A percentile compares a stretch with the other conserved stretches of the same genome.
Evolutionary conservation across 2,888 invertebrate genomes (phyloP).

Genomic region (Cynaeus angustus): DNA sequence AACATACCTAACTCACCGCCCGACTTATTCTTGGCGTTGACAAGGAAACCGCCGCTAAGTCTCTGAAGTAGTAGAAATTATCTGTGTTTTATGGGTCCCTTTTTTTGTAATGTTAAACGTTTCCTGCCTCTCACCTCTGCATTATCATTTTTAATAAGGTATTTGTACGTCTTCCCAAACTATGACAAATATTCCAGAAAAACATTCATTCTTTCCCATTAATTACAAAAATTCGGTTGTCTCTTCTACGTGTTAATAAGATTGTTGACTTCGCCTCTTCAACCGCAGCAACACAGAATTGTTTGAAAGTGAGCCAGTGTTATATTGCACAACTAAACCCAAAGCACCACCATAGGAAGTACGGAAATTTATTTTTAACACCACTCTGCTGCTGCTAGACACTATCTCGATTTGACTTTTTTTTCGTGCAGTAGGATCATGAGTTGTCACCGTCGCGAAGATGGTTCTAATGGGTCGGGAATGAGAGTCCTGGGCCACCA

Average conservation of each 20-base stretch:
- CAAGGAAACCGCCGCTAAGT: too few relatives aligned
- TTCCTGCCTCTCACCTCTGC: too few relatives aligned
- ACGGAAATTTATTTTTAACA: conserved; percentile 69
- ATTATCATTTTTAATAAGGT: too few relatives aligned
- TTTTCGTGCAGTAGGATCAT: conserved; percentile 78
- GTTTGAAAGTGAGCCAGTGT: conserved; percentile 80
- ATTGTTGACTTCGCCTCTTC: conserved; percentile 77
- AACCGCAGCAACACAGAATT: conserved; percentile 79
- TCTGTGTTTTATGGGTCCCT: too few relatives aligned
- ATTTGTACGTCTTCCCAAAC: too few relatives aligned
- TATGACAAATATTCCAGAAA: too few relatives aligned
- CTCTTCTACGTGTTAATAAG: conserved; percentile 77
- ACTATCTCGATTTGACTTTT: conserved; percentile 75
- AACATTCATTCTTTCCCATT: too few relatives aligned
- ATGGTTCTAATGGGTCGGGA: conserved; percentile 71
- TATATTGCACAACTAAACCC: conserved; percentile 76
- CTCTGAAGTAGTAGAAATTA: too few relatives aligned
- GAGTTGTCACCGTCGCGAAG: conserved; percentile 75
- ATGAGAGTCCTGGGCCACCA: conserved; percentile 58
- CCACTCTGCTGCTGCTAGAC: conserved; percentile 68
- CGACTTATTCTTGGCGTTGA: conserved; percentile 70
- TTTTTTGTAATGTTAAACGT: too few relatives aligned
- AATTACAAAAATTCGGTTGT: background rate
- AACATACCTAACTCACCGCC: conserved; percentile 34
- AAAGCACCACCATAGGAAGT: conserved; percentile 55